Percentiles rank a stretch among this genome's conserved stretches.
Evolutionary conservation across 2,797 vertebrate species (phyloP).

Genomic region (Coranthus polyacanthus): DNA sequence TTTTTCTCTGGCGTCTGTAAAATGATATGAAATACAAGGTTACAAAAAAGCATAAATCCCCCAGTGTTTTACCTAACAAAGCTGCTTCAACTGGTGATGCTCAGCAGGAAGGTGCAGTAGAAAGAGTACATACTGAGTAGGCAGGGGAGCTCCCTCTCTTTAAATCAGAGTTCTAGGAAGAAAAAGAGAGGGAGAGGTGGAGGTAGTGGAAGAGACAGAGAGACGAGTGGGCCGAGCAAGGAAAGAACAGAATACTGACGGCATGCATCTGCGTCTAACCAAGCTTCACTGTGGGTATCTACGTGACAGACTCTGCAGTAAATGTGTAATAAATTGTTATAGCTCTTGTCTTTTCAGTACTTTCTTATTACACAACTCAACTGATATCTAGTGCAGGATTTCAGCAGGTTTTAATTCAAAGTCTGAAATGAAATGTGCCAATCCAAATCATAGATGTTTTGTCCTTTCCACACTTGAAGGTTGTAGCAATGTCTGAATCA

Average conservation of each 20-base stretch:
- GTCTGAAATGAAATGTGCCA: no score
- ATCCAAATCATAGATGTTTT: no score
- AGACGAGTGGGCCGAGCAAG: conserved; percentile 49
- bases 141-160: conserved; percentile 88
- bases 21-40: conserved; percentile 57
- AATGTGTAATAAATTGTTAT: not conserved
- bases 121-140: conserved; percentile 85
- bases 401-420: no score
- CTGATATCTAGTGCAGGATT: no score
- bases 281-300: not conserved
- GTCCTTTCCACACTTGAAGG: no score
- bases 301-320: not conserved
- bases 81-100: conserved; percentile 46
- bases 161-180: conserved; percentile 81
- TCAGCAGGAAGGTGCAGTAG: conserved; percentile 55
- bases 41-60: conserved; percentile 41
- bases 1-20: conserved; percentile 98
- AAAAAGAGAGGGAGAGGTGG: conserved; percentile 59
- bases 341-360: not conserved
- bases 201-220: conserved; percentile 60
- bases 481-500: no score
- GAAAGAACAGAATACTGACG: conserved; percentile 19
- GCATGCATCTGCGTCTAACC: conserved; percentile 19
- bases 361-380: not conserved
- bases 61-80: conserved; percentile 62